Evolutionary conservation across 2,113 vertebrate genomes (phyloP).

Genomic region (Electrona antarctica): DNA sequence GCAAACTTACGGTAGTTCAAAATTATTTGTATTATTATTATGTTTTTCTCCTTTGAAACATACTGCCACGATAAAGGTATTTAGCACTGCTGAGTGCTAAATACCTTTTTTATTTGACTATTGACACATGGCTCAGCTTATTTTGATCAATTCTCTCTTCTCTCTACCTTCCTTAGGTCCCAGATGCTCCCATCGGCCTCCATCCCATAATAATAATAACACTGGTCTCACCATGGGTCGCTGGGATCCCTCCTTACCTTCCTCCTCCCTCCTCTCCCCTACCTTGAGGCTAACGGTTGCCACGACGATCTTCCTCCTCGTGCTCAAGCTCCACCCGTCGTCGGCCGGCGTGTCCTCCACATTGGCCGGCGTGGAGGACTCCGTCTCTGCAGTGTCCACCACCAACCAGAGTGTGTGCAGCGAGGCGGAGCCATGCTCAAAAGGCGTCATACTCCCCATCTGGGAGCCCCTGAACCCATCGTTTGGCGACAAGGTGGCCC

Average conservation of each 20-base stretch:
- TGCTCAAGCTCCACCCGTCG: conserved; percentile 70
- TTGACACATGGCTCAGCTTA: background rate
- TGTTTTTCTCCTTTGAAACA: background rate
- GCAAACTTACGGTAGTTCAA: background rate
- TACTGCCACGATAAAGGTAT: background rate
- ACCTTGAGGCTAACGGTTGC: conserved; percentile 78
- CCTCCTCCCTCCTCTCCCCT: conserved; percentile 63
- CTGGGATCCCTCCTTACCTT: conserved; percentile 59
- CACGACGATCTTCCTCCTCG: conserved; percentile 76
- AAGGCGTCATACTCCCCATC: conserved; percentile 90
- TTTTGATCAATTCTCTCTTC: conserved; percentile 16
- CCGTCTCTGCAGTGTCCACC: conserved; percentile 69
- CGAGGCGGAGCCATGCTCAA: conserved; percentile 83
- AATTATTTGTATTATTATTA: background rate
- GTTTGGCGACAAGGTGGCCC: conserved; percentile 95
- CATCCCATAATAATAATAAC: background rate
- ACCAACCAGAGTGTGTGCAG: conserved; percentile 79
- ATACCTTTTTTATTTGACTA: background rate
- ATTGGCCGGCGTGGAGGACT: conserved; percentile 63
- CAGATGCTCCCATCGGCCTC: conserved; percentile 39
- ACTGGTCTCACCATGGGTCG: conserved; percentile 77
- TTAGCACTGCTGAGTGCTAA: too few species aligned
- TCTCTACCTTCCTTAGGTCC: conserved; percentile 69
- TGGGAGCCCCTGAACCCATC: conserved; percentile 97
- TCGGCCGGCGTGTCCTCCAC: conserved; percentile 57